A percentile compares a stretch with the other conserved stretches of the same genome.
Evolutionary conservation across 2,797 vertebrate genomes (phyloP).

Genomic region (Brotula barbata): DNA sequence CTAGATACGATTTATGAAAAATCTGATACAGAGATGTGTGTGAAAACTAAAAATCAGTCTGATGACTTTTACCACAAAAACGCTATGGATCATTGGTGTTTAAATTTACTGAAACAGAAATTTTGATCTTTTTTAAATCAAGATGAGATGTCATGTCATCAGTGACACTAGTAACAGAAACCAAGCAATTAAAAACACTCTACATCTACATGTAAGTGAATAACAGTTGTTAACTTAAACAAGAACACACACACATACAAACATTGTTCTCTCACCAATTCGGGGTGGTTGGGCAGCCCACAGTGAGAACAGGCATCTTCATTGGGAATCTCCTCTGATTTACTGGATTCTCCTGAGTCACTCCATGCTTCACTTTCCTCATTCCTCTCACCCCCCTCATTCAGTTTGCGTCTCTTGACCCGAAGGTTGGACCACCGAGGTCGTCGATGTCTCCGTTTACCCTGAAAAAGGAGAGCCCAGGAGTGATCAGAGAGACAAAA

Average conservation of each 20-base stretch:
- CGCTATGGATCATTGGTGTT: no score
- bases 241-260: not conserved
- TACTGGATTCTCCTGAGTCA: slow-evolving; percentile 80
- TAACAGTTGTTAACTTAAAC: no score
- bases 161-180: no score
- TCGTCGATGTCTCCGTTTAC: slow-evolving; percentile 80
- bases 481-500: not conserved
- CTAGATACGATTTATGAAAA: no score
- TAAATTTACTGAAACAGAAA: no score
- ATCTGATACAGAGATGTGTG: no score
- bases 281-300: slow-evolving; percentile 94
- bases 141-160: no score
- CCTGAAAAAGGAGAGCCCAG: slow-evolving; percentile 37
- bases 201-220: no score
- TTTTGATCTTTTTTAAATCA: no score
- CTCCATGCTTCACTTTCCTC: slow-evolving; percentile 71
- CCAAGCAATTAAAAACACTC: no score
- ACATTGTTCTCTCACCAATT: slow-evolving; percentile 81
- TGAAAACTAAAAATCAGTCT: no score
- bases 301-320: slow-evolving; percentile 97
- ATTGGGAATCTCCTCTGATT: slow-evolving; percentile 79
- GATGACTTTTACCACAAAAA: no score
- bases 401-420: slow-evolving; percentile 83
- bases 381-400: slow-evolving; percentile 80
- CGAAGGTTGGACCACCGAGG: slow-evolving; percentile 88